A percentile compares a stretch with the other conserved stretches of the same genome.
phyloP scores from a whole-genome alignment of 2,113 vertebrate genomes.

The Myrmecobius fasciatus region DNA sequence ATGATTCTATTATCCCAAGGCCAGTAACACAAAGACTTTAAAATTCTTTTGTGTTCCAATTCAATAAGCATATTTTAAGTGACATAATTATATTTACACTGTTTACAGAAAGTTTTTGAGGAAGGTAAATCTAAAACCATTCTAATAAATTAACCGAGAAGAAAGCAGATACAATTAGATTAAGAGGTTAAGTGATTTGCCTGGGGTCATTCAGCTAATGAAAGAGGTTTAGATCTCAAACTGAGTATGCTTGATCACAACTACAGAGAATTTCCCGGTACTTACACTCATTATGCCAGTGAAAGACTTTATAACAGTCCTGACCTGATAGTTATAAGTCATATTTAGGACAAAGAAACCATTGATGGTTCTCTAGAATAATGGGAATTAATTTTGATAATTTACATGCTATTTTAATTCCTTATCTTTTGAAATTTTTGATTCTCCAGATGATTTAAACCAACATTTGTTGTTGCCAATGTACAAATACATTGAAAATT shows the following conservation, averaged over 20 bases:
- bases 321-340: neutral
- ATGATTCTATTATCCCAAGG: neutral
- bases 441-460: neutral
- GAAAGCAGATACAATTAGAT: neutral
- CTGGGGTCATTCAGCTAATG: neutral
- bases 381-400: conserved; percentile 59
- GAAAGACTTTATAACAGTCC: neutral
- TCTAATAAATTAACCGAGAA: neutral
- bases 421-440: conserved; percentile 24
- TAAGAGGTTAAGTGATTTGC: neutral
- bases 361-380: conserved; percentile 3
- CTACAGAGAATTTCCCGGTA: neutral
- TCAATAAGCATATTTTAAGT: neutral
- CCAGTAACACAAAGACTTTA: neutral
- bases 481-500: conserved; percentile 17
- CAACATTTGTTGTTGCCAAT: conserved; percentile 9
- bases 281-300: neutral
- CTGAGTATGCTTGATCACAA: neutral
- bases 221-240: neutral
- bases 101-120: conserved; percentile 2
- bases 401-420: neutral
- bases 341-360: conserved; percentile 12
- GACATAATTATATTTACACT: conserved; percentile 14
- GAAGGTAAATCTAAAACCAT: neutral
- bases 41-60: neutral